phyloP scores from a whole-genome alignment of 2,888 invertebrate species.

The Oscheius sp. region DNA sequence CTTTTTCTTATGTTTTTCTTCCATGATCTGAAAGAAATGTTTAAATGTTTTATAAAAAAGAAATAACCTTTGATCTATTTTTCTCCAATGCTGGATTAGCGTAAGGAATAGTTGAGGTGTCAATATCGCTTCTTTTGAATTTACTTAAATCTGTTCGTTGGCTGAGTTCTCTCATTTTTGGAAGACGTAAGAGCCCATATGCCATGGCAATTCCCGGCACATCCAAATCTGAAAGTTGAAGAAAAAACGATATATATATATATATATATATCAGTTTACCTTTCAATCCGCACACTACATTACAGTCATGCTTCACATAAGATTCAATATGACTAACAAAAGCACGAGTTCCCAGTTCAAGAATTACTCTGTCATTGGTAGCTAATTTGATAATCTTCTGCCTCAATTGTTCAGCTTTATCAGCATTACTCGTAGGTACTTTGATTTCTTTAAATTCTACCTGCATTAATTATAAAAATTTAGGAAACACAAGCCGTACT shows the following conservation, averaged over 20 bases:
- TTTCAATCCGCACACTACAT: constrained; percentile 79
- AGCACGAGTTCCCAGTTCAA: constrained; percentile 88
- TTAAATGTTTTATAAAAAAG: background rate
- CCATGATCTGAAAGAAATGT: constrained; percentile 34
- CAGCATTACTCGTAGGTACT: constrained; percentile 53
- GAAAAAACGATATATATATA: background rate
- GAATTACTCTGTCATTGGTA: constrained; percentile 75
- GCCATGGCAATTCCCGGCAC: constrained; percentile 84
- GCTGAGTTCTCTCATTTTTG: constrained; percentile 89
- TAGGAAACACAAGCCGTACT: background rate
- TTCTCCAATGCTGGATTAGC: constrained; percentile 46
- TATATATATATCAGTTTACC: constrained; percentile 19
- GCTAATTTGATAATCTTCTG: constrained; percentile 62
- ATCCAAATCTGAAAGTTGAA: constrained; percentile 79
- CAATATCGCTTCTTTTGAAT: constrained; percentile 60
- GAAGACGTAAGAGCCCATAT: constrained; percentile 88
- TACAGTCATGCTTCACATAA: constrained; percentile 94
- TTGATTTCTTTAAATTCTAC: constrained; percentile 56
- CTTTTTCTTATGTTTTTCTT: constrained; percentile 53
- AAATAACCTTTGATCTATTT: constrained; percentile 35
- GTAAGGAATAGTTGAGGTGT: constrained; percentile 61
- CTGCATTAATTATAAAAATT: constrained; percentile 17
- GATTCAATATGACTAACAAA: constrained; percentile 94
- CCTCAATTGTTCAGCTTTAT: constrained; percentile 58
- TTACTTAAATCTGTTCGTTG: constrained; percentile 44